Base-by-base conservation (phyloP, 2,797 vertebrate genomes). In the Eospalax fontanierii region DNA sequence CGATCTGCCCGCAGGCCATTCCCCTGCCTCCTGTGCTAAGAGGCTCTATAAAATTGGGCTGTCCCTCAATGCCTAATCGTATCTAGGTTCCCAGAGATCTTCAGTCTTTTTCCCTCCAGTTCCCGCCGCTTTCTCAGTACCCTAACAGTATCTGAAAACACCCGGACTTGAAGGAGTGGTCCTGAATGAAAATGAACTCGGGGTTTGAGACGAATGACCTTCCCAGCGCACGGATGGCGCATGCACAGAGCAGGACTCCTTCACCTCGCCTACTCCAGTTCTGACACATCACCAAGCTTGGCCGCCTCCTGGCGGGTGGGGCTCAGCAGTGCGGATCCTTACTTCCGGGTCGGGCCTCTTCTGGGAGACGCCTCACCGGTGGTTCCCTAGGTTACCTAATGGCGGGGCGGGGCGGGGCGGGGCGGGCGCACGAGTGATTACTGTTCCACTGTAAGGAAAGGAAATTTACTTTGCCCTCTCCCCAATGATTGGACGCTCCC, bases 271-370 rank as follows among this genome's bases (percentile, higher is more conserved):
- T 38, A 3, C 85, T n/a, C 74, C 46, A 14, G 15, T 50, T 70
- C 63, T 15, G 96, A 97, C 97, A 97, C 97, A 95, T 97, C 96
- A 96, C 15, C 87, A 11, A 1, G 30, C 30, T 19, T 4, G 0
- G 82, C n/a, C 11, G 0, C 43, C 6, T 18, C 11, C 11, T 3
- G 66, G 68, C 12, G 75, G 84, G 84, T 1, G 63, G 83, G 83
- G 16, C 22, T 54, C 50, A 2, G 50, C 12, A 2, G 33, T 0
- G 57, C 6, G 2, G 5, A 8, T 1, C 0, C 4, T 9, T 7
- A 68, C 78, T 96, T 97, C 96, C 96, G 96, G 84, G 61, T 95
- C 92, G 76, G 76, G 83, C 12, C 7, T 33, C 2, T 30, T 16
- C 33, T 0, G n/a, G 38, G 57, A 4, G 2, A 18, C 24, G 12